Evolutionary conservation across 2,888 invertebrate genomes (phyloP), one percentile per base, ranked within the genome.

Genomic region (Brachylomia viminalis): DNA sequence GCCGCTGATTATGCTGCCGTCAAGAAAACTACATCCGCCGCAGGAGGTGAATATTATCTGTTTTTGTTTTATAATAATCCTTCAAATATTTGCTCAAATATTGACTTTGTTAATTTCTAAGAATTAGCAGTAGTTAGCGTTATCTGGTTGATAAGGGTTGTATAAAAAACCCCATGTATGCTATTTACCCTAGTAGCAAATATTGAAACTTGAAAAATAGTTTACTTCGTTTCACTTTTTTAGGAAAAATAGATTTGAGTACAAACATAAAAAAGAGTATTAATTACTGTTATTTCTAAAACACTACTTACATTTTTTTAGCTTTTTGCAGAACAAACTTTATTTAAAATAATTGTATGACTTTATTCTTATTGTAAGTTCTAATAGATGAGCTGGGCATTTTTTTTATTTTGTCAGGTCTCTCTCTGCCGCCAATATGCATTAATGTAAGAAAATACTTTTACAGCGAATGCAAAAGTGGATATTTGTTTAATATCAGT

Each of bases 11-110:
- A 86, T 75, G 96, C 96, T 7, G 94, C 90, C 10, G 94, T 93
- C 30, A 96, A 95, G 89, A 96, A 95, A 84, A 96, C 95, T 1
- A 94, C 96, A n/a, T 91, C 94, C 0, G 95, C 95, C 10, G 96
- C 96, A 58, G 96, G 96, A 91, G 96, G 96, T 95, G 86, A 75
- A 30, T 68, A 42, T 27, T 33, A 59, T 20, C 17, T 58, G 47
- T 20, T 56, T 33, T 45, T 75, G 13, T 38, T 54, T 47, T 17
- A 11, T 10, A n/a, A 33, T 33, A 75, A 42, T 74, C n/a, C 8
- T 59, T 75, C 13, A 59, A 30, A n/a, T 45, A 45, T 27, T 7
- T 27, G 2, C 17, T 42, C 17, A 27, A 64, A 45, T 54, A 77
- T 33, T 47, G 27, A 27, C 33, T 47, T 38, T 17, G 45, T 45